Percentiles rank a stretch among this genome's conserved stretches.
phyloP scores from a whole-genome alignment of 2,113 vertebrate species.

The Campylorhamphus procurvoides region DNA sequence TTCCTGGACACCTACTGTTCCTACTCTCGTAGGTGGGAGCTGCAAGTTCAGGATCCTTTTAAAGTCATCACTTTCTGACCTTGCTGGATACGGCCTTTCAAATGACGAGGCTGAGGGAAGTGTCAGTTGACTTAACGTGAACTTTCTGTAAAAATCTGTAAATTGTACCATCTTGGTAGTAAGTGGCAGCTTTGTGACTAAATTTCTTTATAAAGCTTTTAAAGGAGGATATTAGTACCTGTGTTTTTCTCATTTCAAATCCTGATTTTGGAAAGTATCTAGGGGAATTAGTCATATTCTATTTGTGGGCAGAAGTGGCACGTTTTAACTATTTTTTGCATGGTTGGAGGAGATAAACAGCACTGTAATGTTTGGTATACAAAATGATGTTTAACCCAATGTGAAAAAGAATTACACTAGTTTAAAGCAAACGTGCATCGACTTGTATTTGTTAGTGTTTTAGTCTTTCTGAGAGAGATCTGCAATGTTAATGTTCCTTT shows the following conservation, averaged over 20 bases:
- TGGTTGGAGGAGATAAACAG: constrained; percentile 78
- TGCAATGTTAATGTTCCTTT: constrained; percentile 79
- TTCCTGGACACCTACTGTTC: neutral
- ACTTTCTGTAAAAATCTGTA: constrained; percentile 48
- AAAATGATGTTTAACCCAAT: constrained; percentile 79
- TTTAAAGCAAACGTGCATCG: constrained; percentile 79
- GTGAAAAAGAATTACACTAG: constrained; percentile 81
- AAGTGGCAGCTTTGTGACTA: constrained; percentile 43
- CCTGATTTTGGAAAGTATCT: constrained; percentile 15
- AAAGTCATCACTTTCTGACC: neutral
- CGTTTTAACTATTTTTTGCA: constrained; percentile 41
- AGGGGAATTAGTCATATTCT: constrained; percentile 23
- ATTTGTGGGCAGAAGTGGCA: constrained; percentile 65
- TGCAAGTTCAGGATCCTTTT: constrained; percentile 8
- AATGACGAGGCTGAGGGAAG: neutral
- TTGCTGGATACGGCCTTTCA: neutral
- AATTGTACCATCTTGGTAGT: constrained; percentile 61
- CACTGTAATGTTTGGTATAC: constrained; percentile 79
- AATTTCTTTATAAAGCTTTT: constrained; percentile 45
- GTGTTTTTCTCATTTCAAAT: constrained; percentile 43
- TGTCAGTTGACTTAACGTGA: constrained; percentile 29
- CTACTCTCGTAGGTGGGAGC: neutral
- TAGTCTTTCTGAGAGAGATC: constrained; percentile 78
- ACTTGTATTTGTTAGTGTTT: constrained; percentile 84
- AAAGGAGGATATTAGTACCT: constrained; percentile 23